Evolutionary conservation across 2,888 invertebrate genomes (phyloP).

Genomic region (Andrena bicolor): DNA sequence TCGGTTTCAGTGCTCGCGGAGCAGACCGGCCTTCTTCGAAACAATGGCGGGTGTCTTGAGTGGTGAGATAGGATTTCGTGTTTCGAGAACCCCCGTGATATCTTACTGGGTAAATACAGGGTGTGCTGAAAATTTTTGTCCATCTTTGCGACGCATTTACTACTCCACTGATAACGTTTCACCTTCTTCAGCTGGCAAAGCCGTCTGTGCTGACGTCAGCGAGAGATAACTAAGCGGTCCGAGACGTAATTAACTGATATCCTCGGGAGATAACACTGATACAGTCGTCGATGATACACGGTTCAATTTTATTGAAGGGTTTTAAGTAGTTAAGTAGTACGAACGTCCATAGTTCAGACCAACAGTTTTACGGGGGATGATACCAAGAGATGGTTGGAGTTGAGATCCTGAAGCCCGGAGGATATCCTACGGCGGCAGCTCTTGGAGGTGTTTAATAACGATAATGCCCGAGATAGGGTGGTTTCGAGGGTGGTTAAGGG

Average conservation of each 20-base stretch:
- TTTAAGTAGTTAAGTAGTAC: neutral
- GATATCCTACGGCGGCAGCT: slow-evolving; percentile 63
- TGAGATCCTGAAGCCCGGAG: slow-evolving; percentile 52
- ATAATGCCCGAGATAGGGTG: slow-evolving; percentile 83
- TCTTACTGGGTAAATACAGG: slow-evolving; percentile 48
- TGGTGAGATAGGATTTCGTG: slow-evolving; percentile 71
- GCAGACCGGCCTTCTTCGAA: slow-evolving; percentile 76
- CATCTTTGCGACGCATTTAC: neutral
- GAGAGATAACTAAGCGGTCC: neutral
- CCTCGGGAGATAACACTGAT: neutral
- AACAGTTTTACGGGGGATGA: slow-evolving; percentile 2
- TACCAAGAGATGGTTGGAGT: slow-evolving; percentile 29
- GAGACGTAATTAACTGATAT: neutral
- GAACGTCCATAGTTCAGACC: neutral
- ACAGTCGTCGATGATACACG: neutral
- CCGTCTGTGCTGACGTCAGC: neutral
- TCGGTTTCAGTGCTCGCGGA: slow-evolving; percentile 71
- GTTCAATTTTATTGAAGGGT: neutral
- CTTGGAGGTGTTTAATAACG: slow-evolving; percentile 84
- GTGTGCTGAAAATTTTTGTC: neutral
- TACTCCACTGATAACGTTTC: neutral
- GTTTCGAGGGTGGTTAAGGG: slow-evolving; percentile 71
- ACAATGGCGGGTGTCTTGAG: slow-evolving; percentile 80
- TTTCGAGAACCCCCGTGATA: slow-evolving; percentile 42
- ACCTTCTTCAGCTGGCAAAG: neutral